Base-by-base conservation (phyloP, 2,113 vertebrate genomes). In the Neolamprologus modestus region DNA sequence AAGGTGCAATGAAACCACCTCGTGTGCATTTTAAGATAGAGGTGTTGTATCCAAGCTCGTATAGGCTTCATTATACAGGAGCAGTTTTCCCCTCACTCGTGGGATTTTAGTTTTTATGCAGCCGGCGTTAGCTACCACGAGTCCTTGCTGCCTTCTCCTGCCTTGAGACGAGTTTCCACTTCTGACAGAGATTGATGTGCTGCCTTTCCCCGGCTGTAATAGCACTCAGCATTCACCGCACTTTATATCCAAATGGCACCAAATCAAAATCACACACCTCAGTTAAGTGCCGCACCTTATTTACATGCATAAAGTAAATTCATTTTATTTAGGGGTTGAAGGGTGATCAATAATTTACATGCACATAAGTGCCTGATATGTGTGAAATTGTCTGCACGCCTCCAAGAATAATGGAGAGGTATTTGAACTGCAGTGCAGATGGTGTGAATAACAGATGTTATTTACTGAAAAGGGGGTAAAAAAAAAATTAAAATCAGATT, bases 181-280 rank as follows among this genome's bases (percentile, higher is more conserved):
- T 81, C 59, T 92, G 92, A 94, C 93, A 93, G 91, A 92, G 93
- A 96, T 94, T 92, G 94, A 96, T 95, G 92, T 84, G 68, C 87
- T 45, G 89, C 89, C 84, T 88, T 89, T 92, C 88, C 87, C 80
- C 9, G 24, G 88, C 78, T 82, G 87, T 91, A 92, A 92, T 83
- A 91, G 88, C 90, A 88, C 89, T 93, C 90, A 89, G 89, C 90
- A 92, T 92, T 92, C 91, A 57, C 91, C 80, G 89, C 92, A 92
- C 92, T 95, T 95, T 94, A 94, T 90, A 92, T 94, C 93, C 90
- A 92, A 95, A 95, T 94, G 90, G 91, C 87, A 91, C 91, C 90
- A 92, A 91, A 95, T 94, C 89, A 92, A 93, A 94, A 91, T 87
- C 91, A 66, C 76, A 42, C 86, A 84, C 84, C 92, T 89, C 21